These are phyloP conservation scores for Coleophora flavipennella DNA, from an alignment of 2,888 invertebrate genomes.

Conservation along the genomic window DNA sequence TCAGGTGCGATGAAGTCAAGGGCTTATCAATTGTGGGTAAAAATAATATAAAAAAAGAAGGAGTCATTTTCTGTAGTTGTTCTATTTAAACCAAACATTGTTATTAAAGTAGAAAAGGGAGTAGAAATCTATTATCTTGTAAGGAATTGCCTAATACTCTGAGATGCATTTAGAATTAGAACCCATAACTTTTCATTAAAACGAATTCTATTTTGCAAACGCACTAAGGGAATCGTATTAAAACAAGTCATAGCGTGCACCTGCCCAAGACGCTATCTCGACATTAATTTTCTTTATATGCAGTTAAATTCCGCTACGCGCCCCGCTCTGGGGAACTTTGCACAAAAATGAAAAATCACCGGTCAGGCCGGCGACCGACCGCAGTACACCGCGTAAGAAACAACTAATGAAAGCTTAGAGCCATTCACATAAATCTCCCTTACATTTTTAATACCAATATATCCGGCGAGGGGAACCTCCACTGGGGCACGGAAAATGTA, in stretches of 20 bases:
- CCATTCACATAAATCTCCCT: conserved; percentile 73
- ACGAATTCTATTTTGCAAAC: conserved; percentile 33
- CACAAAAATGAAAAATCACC: conserved; percentile 70
- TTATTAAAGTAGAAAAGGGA: no score
- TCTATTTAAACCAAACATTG: no score
- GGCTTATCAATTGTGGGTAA: no score
- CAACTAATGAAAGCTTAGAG: conserved; percentile 73
- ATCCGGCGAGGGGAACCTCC: conserved; percentile 63
- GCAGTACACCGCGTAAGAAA: conserved; percentile 68
- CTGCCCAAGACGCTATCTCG: conserved; percentile 42
- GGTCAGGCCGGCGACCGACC: conserved; percentile 60
- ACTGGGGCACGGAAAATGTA: conserved; percentile 47
- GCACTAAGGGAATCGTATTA: conserved; percentile 51
- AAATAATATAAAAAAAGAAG: no score
- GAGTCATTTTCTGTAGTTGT: no score
- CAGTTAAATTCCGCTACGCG: conserved; percentile 62
- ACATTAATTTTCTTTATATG: conserved; percentile 71
- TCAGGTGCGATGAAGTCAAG: no score
- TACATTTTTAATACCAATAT: conserved; percentile 74
- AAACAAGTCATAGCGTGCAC: conserved; percentile 65
- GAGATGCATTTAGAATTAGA: no score
- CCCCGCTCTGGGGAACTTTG: conserved; percentile 61
- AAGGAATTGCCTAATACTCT: no score
- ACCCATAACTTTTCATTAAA: no score
- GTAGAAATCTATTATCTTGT: no score